Conservation (phyloP, 2,888 invertebrate genomes). For the Eustalomyia histrio region DNA sequence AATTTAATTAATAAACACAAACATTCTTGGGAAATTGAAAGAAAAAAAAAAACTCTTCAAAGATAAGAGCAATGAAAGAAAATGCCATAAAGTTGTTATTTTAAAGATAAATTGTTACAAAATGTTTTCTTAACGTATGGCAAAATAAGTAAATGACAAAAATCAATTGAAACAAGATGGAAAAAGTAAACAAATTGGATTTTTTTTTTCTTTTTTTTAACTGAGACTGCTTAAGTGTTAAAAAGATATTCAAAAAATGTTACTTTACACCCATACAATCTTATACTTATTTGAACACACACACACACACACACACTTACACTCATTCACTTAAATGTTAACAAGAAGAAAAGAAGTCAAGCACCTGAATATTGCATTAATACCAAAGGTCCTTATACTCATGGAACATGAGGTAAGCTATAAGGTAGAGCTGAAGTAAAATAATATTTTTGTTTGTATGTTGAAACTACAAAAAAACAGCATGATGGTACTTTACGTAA, state of each 20-base stretch:
- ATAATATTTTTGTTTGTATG: not conserved
- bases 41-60: not conserved
- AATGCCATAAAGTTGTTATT: conserved; percentile 8
- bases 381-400: not conserved
- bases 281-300: not conserved
- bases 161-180: conserved; percentile 5
- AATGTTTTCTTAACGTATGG: not conserved
- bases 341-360: conserved; percentile 3
- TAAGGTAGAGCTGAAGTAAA: not conserved
- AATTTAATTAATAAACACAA: conserved; percentile 16
- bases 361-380: conserved; percentile 14
- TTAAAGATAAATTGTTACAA: not conserved
- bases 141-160: conserved; percentile 1
- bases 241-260: conserved; percentile 25
- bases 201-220: not conserved
- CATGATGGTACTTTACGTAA: conserved; percentile 2
- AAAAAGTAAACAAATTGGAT: conserved; percentile 6
- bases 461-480: not conserved
- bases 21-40: not conserved
- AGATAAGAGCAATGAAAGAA: not conserved
- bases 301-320: not conserved
- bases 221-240: conserved; percentile 9
- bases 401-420: not conserved
- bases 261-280: not conserved
- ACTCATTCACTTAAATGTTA: not conserved